Percentiles rank a stretch among this genome's conserved stretches.
Evolutionary conservation across 2,113 vertebrate genomes (phyloP).

Genomic region (Epinephelus cyanopodus): DNA sequence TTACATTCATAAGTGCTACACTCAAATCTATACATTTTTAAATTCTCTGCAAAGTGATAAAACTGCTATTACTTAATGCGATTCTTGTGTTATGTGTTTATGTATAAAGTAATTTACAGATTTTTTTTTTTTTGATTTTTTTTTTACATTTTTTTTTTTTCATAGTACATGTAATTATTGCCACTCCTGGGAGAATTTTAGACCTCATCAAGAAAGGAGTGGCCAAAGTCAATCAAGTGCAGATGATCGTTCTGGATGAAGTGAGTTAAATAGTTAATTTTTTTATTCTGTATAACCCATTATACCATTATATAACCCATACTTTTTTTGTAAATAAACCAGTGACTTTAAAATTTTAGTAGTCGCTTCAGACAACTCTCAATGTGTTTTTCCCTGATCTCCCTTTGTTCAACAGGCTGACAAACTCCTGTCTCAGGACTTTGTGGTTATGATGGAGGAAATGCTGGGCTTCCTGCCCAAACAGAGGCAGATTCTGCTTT

Average conservation of each 20-base stretch:
- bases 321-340: background rate
- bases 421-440: slow-evolving; percentile 98
- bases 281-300: background rate
- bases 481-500: slow-evolving; percentile 98
- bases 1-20: background rate
- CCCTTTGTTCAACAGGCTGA: slow-evolving; percentile 87
- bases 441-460: slow-evolving; percentile 99
- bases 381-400: background rate
- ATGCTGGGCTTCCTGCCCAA: slow-evolving; percentile 96
- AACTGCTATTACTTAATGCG: fast-evolving
- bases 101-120: too few relatives aligned
- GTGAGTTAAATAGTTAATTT: slow-evolving; percentile 78
- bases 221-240: slow-evolving; percentile 97
- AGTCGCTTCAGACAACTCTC: fast-evolving
- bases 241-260: slow-evolving; percentile 99
- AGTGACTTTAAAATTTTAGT: background rate
- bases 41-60: background rate
- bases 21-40: background rate
- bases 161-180: slow-evolving; percentile 97
- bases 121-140: background rate
- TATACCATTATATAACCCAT: background rate
- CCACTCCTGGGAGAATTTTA: slow-evolving; percentile 97
- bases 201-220: slow-evolving; percentile 99
- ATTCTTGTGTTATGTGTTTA: background rate
- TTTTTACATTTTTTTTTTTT: background rate